These are phyloP conservation scores for Syritta pipiens DNA, from an alignment of 2,888 invertebrate species.

Conservation along the genomic window DNA sequence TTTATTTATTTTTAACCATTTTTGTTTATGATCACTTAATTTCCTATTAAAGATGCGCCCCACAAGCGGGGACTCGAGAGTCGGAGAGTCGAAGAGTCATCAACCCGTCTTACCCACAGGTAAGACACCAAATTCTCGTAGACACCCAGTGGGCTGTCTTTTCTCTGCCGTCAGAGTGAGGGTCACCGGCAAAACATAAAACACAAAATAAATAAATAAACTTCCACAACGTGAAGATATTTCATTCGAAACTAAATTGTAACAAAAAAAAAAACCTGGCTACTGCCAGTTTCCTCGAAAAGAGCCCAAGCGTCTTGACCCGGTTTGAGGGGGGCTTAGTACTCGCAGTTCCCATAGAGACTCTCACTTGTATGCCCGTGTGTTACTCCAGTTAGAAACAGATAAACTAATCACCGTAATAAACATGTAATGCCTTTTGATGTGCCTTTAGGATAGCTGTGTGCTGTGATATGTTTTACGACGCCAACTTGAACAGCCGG, in stretches of 20 bases:
- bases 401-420: slow-evolving; percentile 67
- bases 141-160: background rate
- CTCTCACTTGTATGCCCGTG: slow-evolving; percentile 28
- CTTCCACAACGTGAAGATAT: slow-evolving; percentile 53
- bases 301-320: slow-evolving; percentile 7
- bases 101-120: background rate
- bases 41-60: slow-evolving; percentile 9
- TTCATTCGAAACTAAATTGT: slow-evolving; percentile 33
- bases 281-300: slow-evolving; percentile 47
- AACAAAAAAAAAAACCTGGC: slow-evolving; percentile 22
- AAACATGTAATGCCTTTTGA: slow-evolving; percentile 57
- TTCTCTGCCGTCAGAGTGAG: background rate
- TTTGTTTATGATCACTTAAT: slow-evolving; percentile 32
- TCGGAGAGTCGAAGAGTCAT: background rate
- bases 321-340: background rate
- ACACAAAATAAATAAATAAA: slow-evolving; percentile 42
- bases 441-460: slow-evolving; percentile 16
- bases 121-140: background rate
- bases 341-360: slow-evolving; percentile 44
- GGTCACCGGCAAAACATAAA: slow-evolving; percentile 45
- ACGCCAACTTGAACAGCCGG: background rate
- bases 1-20: slow-evolving; percentile 35
- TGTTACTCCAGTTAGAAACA: slow-evolving; percentile 37
- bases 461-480: slow-evolving; percentile 37
- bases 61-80: background rate